phyloP scores from a whole-genome alignment of 2,888 invertebrate species.

The Cantharis rustica region DNA sequence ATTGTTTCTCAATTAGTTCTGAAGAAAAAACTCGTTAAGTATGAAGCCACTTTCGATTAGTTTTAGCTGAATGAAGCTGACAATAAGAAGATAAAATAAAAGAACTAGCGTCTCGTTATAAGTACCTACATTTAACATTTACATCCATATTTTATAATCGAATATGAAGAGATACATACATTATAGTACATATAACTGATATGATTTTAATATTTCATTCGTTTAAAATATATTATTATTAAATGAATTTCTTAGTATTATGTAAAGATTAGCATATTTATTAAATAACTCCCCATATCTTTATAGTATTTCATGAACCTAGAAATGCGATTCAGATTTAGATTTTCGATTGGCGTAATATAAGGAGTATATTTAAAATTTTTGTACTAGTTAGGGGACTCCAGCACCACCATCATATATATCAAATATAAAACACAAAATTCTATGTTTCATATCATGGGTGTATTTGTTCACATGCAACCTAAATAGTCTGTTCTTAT shows the following conservation, averaged over 20 bases:
- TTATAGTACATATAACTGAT: background rate
- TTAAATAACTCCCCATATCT: background rate
- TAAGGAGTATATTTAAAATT: background rate
- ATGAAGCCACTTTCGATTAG: slow-evolving; percentile 18
- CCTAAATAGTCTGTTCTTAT: too few species aligned
- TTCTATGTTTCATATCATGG: too few species aligned
- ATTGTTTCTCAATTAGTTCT: slow-evolving; percentile 54
- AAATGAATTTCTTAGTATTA: background rate
- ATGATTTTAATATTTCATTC: background rate
- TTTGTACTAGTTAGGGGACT: too few species aligned
- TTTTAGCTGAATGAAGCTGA: slow-evolving; percentile 5
- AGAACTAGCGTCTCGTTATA: background rate
- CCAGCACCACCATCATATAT: too few species aligned
- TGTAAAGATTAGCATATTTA: background rate
- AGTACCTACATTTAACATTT: background rate
- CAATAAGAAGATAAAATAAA: background rate
- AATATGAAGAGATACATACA: background rate
- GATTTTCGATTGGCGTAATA: background rate
- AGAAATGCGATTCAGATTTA: background rate
- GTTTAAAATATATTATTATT: background rate
- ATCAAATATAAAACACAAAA: too few species aligned
- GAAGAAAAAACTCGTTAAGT: slow-evolving; percentile 39
- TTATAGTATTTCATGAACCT: background rate
- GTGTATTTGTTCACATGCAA: too few species aligned
- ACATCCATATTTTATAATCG: background rate